Percentiles rank a stretch among this genome's conserved stretches.
These are phyloP conservation scores for Melieria crassipennis DNA, from an alignment of 2,888 invertebrate genomes.

Conservation along the genomic window DNA sequence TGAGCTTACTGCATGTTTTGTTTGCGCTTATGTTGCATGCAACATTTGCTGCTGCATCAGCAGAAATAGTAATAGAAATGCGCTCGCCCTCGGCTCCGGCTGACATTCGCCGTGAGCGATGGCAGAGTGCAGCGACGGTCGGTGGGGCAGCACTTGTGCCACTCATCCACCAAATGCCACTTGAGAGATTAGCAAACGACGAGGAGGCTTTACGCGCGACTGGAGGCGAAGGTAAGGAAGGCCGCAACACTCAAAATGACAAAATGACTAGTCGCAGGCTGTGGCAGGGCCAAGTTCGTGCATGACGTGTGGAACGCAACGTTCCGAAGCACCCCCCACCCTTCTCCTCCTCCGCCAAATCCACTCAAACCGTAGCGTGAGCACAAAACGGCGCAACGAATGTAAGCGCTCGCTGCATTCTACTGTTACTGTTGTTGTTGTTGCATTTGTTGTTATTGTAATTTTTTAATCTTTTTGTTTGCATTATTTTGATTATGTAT, in stretches of 20 bases:
- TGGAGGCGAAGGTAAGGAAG: no score
- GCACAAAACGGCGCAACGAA: no score
- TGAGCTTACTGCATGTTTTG: no score
- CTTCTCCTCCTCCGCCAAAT: background rate
- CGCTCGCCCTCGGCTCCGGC: no score
- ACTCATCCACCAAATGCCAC: constrained; percentile 46
- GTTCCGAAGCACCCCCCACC: no score
- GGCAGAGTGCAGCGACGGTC: constrained; percentile 14
- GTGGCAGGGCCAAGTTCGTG: no score
- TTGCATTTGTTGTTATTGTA: background rate
- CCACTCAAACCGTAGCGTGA: background rate
- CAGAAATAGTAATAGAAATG: constrained; percentile 14
- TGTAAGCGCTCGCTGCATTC: no score
- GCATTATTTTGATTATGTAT: constrained; percentile 50
- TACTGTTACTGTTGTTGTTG: background rate
- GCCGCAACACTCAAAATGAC: no score
- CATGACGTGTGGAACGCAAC: no score
- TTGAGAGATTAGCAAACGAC: constrained; percentile 57
- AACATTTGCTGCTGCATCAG: constrained; percentile 31
- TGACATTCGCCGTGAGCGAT: background rate
- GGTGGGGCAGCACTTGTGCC: constrained; percentile 30
- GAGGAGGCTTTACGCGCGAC: background rate
- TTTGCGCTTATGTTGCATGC: constrained; percentile 11
- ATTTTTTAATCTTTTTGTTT: constrained; percentile 39
- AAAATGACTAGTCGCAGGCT: no score